Conservation (phyloP, 2,113 vertebrate species). For the Peromyscus polionotus region DNA sequence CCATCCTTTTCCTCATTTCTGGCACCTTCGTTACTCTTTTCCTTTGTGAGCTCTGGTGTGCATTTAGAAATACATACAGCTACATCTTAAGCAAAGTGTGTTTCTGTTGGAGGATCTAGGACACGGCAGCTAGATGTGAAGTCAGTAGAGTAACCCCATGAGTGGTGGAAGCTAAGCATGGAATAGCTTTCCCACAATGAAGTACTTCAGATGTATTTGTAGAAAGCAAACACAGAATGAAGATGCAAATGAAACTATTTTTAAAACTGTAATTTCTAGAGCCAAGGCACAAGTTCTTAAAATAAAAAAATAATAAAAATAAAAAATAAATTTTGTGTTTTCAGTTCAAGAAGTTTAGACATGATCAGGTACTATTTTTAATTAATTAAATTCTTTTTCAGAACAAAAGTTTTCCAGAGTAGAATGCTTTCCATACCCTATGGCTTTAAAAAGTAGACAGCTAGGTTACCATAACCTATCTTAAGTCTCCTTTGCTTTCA, state of each 20-base stretch:
- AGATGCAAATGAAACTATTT: constrained; percentile 11
- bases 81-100: constrained; percentile 11
- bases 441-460: constrained; percentile 59
- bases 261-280: constrained; percentile 46
- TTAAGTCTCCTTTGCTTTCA: constrained; percentile 31
- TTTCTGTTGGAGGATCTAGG: neutral
- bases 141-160: neutral
- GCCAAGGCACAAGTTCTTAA: neutral
- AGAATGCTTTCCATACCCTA: neutral
- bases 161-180: neutral
- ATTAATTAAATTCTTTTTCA: constrained; percentile 55
- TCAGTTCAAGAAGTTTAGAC: constrained; percentile 55
- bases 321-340: neutral
- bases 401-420: constrained; percentile 51
- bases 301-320: neutral
- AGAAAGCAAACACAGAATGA: constrained; percentile 3
- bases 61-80: constrained; percentile 9
- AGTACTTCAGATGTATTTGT: constrained; percentile 7
- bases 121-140: neutral
- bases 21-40: neutral
- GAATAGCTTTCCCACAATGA: neutral
- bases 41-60: neutral
- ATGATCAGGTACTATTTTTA: constrained; percentile 60
- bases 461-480: constrained; percentile 15
- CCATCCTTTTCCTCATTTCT: constrained; percentile 6